These are phyloP conservation scores for Apocheima hispidaria DNA, from an alignment of 2,888 invertebrate genomes.

Conservation along the genomic window DNA sequence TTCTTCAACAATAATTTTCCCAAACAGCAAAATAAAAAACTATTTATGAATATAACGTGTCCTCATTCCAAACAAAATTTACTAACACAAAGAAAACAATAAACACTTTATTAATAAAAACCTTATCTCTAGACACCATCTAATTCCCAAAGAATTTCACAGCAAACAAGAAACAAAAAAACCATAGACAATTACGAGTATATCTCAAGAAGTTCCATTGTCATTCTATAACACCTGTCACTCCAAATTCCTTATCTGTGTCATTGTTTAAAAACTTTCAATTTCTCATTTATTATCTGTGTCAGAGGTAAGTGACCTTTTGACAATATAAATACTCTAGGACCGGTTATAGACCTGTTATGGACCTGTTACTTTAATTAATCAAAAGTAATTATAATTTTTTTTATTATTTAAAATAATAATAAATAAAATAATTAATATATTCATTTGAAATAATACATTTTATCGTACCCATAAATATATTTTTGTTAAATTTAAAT, in stretches of 20 bases:
- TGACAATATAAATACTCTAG: conserved; percentile 25
- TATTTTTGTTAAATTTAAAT: too few species aligned
- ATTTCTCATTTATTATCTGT: conserved; percentile 46
- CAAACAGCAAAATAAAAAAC: background rate
- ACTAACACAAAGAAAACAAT: background rate
- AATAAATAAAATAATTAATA: background rate
- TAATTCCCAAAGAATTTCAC: conserved; percentile 19
- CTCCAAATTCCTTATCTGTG: conserved; percentile 37
- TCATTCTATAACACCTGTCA: conserved; percentile 41
- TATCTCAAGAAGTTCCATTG: conserved; percentile 33
- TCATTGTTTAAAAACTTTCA: conserved; percentile 49
- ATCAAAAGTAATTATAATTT: background rate
- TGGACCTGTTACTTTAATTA: background rate
- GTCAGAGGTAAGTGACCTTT: conserved; percentile 48
- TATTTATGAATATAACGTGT: background rate
- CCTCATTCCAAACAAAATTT: background rate
- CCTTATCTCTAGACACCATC: conserved; percentile 10
- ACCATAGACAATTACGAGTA: conserved; percentile 25
- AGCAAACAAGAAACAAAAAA: conserved; percentile 21
- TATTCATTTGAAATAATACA: background rate
- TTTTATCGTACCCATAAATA: too few species aligned
- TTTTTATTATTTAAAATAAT: background rate
- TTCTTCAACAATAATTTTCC: background rate
- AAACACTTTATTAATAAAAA: background rate
- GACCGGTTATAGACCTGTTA: background rate